Evolutionary conservation across 1,140 invertebrate genomes (phyloP), one percentile per base, ranked within the genome.

Genomic region (Antheraea mylitta): DNA sequence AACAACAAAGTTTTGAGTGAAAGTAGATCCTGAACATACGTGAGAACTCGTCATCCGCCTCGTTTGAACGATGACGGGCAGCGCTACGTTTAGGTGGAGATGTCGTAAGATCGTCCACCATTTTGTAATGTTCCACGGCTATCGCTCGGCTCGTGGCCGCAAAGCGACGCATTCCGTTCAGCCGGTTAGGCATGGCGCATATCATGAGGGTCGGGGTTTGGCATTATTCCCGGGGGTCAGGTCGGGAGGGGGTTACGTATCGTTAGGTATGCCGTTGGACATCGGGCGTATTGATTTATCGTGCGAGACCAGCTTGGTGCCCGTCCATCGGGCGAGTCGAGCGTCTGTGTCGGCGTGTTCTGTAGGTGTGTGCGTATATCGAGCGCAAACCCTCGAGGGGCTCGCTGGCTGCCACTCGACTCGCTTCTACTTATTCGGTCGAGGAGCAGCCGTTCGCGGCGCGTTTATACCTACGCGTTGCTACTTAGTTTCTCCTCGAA

Each of bases 61-160:
- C 82, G 80, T 79, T 89, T 83, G 84, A 79, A 78, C 87, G 85
- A 89, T 91, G 86, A 85, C 87, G 86, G 84, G 82, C 86, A 89
- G 79, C 83, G 85, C 81, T 83, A 72, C 83, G 85, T 83, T 85
- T 86, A 86, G 87, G 85, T 90, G 89, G 87, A 92, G 89, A 91
- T 92, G 90, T 92, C 90, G 91, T 91, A 92, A 92, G 91, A 91
- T 91, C 86, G 91, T 92, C 91, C 91, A 92, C 91, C 91, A 92
- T 92, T 92, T 92, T 92, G 91, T 89, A 92, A 91, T 84, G 88
- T 81, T 87, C 87, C 83, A 83, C 84, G 80, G 91, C 82, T 92
- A 89, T 90, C 90, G 89, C 78, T 88, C 84, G 87, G 81, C 71
- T 89, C 87, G 86, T 89, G 83, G 83, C 83, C 82, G 87, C 84